phyloP scores from a whole-genome alignment of 2,888 invertebrate species.

The Mystacides longicornis region DNA sequence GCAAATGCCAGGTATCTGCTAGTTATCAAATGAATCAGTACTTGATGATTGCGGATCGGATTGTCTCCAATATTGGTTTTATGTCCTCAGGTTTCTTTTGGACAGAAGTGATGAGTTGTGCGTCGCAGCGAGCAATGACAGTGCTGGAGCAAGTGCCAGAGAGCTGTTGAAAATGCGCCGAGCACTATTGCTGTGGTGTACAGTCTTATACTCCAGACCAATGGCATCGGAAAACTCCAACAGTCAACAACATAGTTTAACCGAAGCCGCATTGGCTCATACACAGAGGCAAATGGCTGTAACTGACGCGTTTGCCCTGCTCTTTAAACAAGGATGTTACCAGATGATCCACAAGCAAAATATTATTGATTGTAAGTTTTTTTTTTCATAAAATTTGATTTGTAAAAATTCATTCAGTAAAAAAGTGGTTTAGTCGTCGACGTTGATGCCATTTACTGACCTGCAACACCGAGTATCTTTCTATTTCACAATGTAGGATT shows the following conservation, averaged over 20 bases:
- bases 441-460: too few species aligned
- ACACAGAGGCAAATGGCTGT: constrained; percentile 49
- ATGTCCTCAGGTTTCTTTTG: constrained; percentile 37
- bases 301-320: constrained; percentile 50
- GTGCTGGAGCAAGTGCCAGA: constrained; percentile 40
- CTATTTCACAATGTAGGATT: too few species aligned
- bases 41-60: too few species aligned
- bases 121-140: constrained; percentile 35
- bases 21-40: too few species aligned
- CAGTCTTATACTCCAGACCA: constrained; percentile 41
- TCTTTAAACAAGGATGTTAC: constrained; percentile 44
- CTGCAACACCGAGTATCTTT: too few species aligned
- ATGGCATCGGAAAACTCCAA: constrained; percentile 23
- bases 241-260: constrained; percentile 31
- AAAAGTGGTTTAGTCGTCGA: too few species aligned
- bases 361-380: constrained; percentile 30
- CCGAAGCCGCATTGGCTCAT: constrained; percentile 44
- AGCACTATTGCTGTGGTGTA: constrained; percentile 42
- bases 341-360: constrained; percentile 43
- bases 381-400: too few species aligned
- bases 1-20: too few species aligned
- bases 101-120: constrained; percentile 43
- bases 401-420: too few species aligned
- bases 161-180: constrained; percentile 43
- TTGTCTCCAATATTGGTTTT: too few species aligned